Evolutionary conservation across 2,797 vertebrate species (phyloP).

Genomic region (Garrulus glandarius): DNA sequence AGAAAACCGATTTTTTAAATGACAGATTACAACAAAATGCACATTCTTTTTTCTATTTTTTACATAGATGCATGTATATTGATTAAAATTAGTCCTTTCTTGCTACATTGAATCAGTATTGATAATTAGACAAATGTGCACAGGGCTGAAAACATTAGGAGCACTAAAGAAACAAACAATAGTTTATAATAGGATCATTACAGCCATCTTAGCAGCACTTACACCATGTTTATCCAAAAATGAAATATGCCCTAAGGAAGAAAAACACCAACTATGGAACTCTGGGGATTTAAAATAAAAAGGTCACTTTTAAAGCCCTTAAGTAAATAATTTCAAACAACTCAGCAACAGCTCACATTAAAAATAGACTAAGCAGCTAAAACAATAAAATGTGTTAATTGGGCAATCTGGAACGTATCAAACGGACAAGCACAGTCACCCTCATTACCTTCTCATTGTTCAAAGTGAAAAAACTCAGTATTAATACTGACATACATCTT

Average conservation of each 20-base stretch:
- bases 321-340: conserved; percentile 35
- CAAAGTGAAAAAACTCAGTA: background rate
- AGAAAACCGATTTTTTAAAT: background rate
- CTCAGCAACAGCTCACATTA: background rate
- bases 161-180: conserved; percentile 9
- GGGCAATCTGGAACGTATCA: background rate
- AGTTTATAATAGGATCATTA: conserved; percentile 42
- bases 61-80: background rate
- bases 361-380: conserved; percentile 1
- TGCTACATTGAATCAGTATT: background rate
- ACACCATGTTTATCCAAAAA: conserved; percentile 46
- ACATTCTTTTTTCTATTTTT: background rate
- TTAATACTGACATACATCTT: background rate
- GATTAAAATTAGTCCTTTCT: background rate
- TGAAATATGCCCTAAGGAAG: conserved; percentile 18
- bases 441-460: background rate
- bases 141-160: conserved; percentile 6
- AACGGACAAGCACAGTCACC: background rate
- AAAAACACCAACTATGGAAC: background rate
- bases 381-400: conserved; percentile 16
- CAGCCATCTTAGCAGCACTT: conserved; percentile 24
- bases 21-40: background rate
- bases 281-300: conserved; percentile 28
- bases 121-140: conserved; percentile 34
- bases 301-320: conserved; percentile 11